Evolutionary conservation across 2,797 vertebrate genomes (phyloP).

Genomic region (Chaetophractus vellerosus): DNA sequence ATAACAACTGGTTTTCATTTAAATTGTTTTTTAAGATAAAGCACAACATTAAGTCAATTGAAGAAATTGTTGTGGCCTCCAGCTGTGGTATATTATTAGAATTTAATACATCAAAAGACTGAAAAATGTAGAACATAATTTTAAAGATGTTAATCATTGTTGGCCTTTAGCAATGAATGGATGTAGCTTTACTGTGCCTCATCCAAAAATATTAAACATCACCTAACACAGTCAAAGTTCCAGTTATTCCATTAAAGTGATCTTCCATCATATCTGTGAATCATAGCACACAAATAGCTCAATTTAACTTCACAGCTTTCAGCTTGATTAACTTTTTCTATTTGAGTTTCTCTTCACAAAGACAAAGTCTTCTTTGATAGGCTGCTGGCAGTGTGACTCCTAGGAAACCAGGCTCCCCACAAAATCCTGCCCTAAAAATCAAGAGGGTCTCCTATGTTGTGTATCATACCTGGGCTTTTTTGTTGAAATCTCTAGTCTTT

Average conservation of each 20-base stretch:
- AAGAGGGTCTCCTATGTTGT: not conserved
- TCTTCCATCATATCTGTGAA: not conserved
- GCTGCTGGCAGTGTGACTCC: not conserved
- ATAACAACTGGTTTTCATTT: conserved; percentile 69
- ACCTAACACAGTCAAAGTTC: not conserved
- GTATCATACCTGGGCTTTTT: not conserved
- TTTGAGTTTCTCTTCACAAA: not conserved
- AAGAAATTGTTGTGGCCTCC: conserved; percentile 9
- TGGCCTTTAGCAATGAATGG: not conserved
- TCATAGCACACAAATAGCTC: not conserved
- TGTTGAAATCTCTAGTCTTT: not conserved
- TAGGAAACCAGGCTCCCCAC: not conserved
- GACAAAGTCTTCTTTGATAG: not conserved
- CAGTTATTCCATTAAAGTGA: not conserved
- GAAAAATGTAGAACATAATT: conserved; percentile 11
- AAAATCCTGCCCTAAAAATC: not conserved
- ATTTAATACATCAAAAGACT: conserved; percentile 61
- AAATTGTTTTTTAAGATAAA: conserved; percentile 68
- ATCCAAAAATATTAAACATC: not conserved
- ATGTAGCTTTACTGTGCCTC: not conserved
- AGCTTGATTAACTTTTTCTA: not conserved
- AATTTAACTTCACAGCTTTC: not conserved
- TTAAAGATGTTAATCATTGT: conserved; percentile 52
- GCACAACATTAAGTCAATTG: conserved; percentile 48
- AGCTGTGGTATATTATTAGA: conserved; percentile 56